phyloP scores from a whole-genome alignment of 2,113 vertebrate species.

The Scolopax mira region DNA sequence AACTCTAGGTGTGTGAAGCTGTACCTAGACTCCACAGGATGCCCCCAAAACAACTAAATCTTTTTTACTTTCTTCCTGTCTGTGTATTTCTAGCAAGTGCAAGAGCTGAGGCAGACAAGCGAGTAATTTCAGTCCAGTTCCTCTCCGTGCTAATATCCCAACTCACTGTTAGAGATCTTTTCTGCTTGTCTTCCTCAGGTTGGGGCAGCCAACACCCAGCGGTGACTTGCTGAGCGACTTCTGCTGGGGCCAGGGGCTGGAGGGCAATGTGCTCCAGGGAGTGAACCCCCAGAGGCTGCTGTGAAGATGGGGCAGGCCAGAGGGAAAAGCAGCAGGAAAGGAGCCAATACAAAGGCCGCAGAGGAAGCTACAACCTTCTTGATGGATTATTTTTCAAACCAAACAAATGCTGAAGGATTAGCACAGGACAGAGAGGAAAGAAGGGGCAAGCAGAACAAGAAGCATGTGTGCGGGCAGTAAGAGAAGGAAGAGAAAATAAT shows the following conservation, averaged over 20 bases:
- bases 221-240: background rate
- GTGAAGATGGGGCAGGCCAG: background rate
- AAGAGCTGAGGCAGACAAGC: background rate
- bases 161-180: background rate
- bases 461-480: accelerated
- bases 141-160: background rate
- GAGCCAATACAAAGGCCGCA: background rate
- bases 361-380: background rate
- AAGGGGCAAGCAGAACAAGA: background rate
- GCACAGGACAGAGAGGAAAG: background rate
- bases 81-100: background rate
- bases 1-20: background rate
- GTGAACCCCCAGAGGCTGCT: background rate
- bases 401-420: background rate
- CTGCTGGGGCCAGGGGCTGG: background rate
- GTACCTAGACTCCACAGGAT: background rate
- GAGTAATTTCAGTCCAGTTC: background rate
- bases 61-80: background rate
- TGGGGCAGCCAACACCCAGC: background rate
- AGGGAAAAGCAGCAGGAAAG: background rate
- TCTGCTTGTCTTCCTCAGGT: background rate
- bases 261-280: background rate
- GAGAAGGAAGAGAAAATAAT: background rate
- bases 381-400: background rate
- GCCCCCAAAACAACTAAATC: background rate